Evolutionary conservation across 2,113 vertebrate species (phyloP).

Genomic region (Bufo gargarizans): DNA sequence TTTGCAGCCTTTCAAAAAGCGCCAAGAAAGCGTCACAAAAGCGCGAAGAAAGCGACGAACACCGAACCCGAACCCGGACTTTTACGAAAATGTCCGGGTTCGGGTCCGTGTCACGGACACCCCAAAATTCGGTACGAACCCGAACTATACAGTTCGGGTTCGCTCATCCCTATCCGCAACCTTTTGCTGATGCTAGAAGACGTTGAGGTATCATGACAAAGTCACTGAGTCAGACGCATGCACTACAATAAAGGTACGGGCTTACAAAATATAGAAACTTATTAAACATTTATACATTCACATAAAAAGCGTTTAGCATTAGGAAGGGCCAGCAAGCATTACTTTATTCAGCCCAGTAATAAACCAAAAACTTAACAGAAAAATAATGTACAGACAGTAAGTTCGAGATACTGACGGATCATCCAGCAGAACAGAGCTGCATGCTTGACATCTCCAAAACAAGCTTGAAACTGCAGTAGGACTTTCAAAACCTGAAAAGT

Average conservation of each 20-base stretch:
- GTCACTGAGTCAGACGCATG: slow-evolving; percentile 3
- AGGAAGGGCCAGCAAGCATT: neutral
- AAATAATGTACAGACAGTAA: neutral
- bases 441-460: neutral
- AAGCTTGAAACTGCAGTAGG: neutral
- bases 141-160: too few species aligned
- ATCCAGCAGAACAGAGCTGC: slow-evolving; percentile 9
- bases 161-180: too few species aligned
- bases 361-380: neutral
- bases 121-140: too few species aligned
- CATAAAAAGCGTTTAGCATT: slow-evolving; percentile 33
- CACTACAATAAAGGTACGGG: slow-evolving; percentile 4
- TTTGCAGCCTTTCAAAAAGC: too few species aligned
- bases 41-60: too few species aligned
- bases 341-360: neutral
- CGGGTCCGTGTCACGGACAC: too few species aligned
- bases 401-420: neutral
- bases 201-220: slow-evolving; percentile 32
- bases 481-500: neutral
- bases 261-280: slow-evolving; percentile 15
- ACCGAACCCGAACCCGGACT: too few species aligned
- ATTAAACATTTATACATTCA: slow-evolving; percentile 47
- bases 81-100: too few species aligned
- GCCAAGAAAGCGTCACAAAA: too few species aligned
- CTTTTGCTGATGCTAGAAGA: slow-evolving; percentile 29